These are phyloP conservation scores for Periplaneta americana DNA, from an alignment of 1,140 invertebrate species.

Conservation along the genomic window DNA sequence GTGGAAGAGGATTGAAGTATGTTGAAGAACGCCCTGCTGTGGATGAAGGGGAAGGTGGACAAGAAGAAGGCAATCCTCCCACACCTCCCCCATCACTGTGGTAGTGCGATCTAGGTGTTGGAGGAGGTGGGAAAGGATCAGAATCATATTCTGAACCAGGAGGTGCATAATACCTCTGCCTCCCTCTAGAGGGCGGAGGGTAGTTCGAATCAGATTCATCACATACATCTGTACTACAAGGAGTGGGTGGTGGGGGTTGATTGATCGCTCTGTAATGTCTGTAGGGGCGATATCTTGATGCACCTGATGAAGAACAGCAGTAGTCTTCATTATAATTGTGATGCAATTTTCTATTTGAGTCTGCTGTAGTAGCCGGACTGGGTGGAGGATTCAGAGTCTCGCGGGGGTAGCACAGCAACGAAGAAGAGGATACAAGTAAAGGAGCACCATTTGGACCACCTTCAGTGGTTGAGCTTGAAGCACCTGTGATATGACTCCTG, in stretches of 20 bases:
- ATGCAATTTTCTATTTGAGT: conserved; percentile 45
- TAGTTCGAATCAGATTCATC: conserved; percentile 79
- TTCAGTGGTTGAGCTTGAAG: conserved; percentile 68
- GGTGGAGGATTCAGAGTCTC: conserved; percentile 86
- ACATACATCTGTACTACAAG: conserved; percentile 89
- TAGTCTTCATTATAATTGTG: conserved; percentile 37
- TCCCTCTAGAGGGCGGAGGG: conserved; percentile 30
- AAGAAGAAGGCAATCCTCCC: conserved; percentile 39
- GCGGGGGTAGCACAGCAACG: conserved; percentile 56
- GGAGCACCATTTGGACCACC: conserved; percentile 25
- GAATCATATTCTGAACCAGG: conserved; percentile 54
- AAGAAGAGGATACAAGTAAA: conserved; percentile 26
- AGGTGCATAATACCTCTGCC: conserved; percentile 27
- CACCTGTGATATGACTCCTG: conserved; percentile 73
- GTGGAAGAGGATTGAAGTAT: conserved; percentile 66
- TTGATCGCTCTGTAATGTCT: conserved; percentile 72
- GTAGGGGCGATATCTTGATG: conserved; percentile 56
- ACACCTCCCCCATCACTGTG: conserved; percentile 54
- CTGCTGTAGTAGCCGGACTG: conserved; percentile 71
- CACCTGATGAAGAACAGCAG: conserved; percentile 25
- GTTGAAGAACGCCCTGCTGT: conserved; percentile 53
- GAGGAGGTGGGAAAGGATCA: conserved; percentile 72
- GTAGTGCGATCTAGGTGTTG: conserved; percentile 74
- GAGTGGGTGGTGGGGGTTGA: conserved; percentile 86
- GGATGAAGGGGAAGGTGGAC: conserved; percentile 73